Base-by-base conservation (phyloP, 2,797 vertebrate genomes). In the Eulemur mongoz region DNA sequence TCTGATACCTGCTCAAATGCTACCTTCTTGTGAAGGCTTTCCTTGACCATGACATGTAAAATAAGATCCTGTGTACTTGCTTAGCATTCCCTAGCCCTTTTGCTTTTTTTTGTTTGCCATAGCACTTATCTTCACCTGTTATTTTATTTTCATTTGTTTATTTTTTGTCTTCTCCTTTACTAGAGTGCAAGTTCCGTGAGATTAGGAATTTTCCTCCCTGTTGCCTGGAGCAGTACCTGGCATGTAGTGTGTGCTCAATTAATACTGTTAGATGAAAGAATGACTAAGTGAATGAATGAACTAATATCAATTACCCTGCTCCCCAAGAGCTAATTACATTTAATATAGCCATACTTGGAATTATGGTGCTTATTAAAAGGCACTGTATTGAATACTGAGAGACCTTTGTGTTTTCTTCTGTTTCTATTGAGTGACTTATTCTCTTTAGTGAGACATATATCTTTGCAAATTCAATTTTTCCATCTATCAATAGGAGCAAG, bases 381-480 rank as follows among this genome's bases (percentile, higher is more conserved):
- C 35, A 15, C 9, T 45, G 13, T 52, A 40, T n/a, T 63, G 32
- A 88, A 18, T 79, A 88, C 43, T 88, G 57, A 90, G 12, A 70
- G 30, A 73, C 59, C 57, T 63, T 81, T 50, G 45, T 65, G 1
- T 75, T 87, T 67, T 81, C n/a, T 79, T 75, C 35, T 80, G 20
- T 70, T 45, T 80, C 1, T 2, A 11, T 23, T 52, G 76, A 84
- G 30, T 80, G 27, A 84, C 30, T 83, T 76, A 67, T 59, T 75
- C 25, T 91, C 13, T 69, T 20, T 70, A 70, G n/a, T 92, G 65
- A 75, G 52, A 54, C 40, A 11, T 38, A 45, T 61, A 52, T 43
- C 14, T 95, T 96, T 89, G 32, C 15, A 85, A 89, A 85, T 76
- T 79, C 59, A 30, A 13, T 85, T 95, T 84, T 57, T 85, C 18